These are phyloP conservation scores for Hippocampus abdominalis DNA, from an alignment of 2,113 vertebrate species.

Conservation along the genomic window DNA sequence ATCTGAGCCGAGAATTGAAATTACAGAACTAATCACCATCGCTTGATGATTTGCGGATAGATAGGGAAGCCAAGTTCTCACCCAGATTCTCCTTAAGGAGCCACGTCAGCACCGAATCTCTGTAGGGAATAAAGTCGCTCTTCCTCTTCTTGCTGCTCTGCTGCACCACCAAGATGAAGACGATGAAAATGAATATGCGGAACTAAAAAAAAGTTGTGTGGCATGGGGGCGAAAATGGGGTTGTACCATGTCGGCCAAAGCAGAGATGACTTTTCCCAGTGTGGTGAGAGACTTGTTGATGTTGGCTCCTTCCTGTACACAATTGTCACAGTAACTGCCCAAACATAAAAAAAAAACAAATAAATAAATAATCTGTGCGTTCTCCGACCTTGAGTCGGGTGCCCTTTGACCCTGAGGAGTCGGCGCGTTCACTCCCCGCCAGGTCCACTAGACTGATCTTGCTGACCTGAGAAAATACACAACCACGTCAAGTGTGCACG, in stretches of 20 bases:
- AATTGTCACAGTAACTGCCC: neutral
- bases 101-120: conserved; percentile 88
- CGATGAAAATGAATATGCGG: neutral
- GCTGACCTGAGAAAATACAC: conserved; percentile 75
- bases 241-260: conserved; percentile 83
- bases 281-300: conserved; percentile 92
- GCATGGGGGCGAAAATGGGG: neutral
- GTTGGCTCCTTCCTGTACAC: conserved; percentile 83
- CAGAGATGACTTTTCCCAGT: conserved; percentile 86
- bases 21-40: neutral
- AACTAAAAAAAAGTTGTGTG: neutral
- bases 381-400: conserved; percentile 81
- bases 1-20: neutral
- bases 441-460: conserved; percentile 92
- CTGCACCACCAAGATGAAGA: conserved; percentile 43
- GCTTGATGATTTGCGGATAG: too few species aligned
- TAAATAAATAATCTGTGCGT: neutral
- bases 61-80: conserved; percentile 18
- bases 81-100: conserved; percentile 74
- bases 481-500: neutral
- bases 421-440: conserved; percentile 84
- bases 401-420: conserved; percentile 85
- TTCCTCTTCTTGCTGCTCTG: conserved; percentile 83
- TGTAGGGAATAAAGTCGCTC: conserved; percentile 84
- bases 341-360: neutral